Evolutionary conservation across 1,140 invertebrate genomes (phyloP), one percentile per base, ranked within the genome.

Genomic region (Drosophila erecta): DNA sequence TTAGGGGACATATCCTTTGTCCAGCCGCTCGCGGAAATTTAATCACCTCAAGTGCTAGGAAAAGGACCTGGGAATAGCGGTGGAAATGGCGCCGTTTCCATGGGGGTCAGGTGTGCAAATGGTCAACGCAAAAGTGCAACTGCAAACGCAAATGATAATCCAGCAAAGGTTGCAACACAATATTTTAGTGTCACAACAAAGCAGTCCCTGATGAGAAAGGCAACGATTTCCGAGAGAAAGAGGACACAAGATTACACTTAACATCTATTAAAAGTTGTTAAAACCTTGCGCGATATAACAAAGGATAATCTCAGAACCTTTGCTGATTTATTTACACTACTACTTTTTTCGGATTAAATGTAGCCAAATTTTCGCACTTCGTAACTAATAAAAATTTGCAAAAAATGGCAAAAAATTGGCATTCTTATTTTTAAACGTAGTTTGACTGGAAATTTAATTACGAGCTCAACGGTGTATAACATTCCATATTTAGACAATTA

Each of bases 101-200:
- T 10, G 17, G 46, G 22, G 67, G 72, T 56, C 70, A 59, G 76
- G 70, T 75, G 70, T 79, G 54, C 55, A 41, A 43, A 44, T 22
- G 78, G 53, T 53, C 43, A 58, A 50, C 50, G 14, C 27, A 41
- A 15, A 47, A 59, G 67, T 44, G 38, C 40, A 43, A 56, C 49
- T 43, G 54, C 51, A 49, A 22, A 46, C 67, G 54, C 47, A 46
- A 60, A 47, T 55, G 60, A 72, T 76, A 76, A 84, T 84, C 77
- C 70, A 58, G 80, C 71, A 76, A 67, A 67, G 70, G 72, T 66
- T 83, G 71, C 71, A 76, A 71, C 71, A 84, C 60, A 79, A 84
- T 83, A 84, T 84, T 83, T 83, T 69, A 79, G 60, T 79, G 76
- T 79, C 79, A 33, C 41, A 38, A 40, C 35, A 55, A 55, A 55